These are phyloP conservation scores for Ifrita kowaldi DNA, from an alignment of 2,113 vertebrate genomes.

Conservation along the genomic window DNA sequence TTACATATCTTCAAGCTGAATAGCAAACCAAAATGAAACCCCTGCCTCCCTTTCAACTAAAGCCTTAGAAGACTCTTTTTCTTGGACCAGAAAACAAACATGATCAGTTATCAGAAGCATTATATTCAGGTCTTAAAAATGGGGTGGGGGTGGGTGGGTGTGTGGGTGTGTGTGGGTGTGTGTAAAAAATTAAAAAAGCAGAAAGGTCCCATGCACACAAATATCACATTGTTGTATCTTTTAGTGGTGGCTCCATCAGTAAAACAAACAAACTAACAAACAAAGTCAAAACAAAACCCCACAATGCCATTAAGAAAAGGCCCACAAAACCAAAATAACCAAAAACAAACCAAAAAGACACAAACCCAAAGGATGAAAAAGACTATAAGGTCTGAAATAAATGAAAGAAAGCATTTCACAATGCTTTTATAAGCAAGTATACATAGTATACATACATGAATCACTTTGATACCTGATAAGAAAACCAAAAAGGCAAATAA, in stretches of 20 bases:
- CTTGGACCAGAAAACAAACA: not conserved
- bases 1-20: rapidly evolving
- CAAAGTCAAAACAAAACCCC: not conserved
- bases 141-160: rapidly evolving
- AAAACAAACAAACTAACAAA: not conserved
- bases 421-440: not conserved
- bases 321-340: not conserved
- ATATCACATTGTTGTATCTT: not conserved
- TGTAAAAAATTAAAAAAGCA: not conserved
- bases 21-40: not conserved
- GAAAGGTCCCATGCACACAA: not conserved
- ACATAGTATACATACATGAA: not conserved
- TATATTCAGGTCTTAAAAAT: not conserved
- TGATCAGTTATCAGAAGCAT: not conserved
- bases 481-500: not conserved
- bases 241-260: not conserved
- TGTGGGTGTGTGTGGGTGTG: rapidly evolving
- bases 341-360: not conserved
- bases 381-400: not conserved
- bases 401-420: not conserved
- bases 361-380: not conserved
- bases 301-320: not conserved
- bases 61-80: not conserved
- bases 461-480: not conserved
- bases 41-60: not conserved